Conservation (phyloP, 2,113 vertebrate genomes). For the Atherinomorus stipes region DNA sequence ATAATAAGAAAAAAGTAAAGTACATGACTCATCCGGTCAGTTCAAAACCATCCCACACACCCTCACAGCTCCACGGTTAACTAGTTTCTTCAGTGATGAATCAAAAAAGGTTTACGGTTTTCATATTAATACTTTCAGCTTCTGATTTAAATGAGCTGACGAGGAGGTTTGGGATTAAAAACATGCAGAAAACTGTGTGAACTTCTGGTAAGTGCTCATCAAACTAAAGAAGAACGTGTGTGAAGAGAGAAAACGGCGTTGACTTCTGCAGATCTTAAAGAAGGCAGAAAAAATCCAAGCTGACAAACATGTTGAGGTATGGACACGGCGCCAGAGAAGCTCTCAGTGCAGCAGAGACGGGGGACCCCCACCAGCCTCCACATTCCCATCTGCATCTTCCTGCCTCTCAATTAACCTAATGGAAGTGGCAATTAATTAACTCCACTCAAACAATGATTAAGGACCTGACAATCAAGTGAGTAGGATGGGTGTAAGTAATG, state of each 20-base stretch:
- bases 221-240: not conserved
- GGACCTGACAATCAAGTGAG: slow-evolving; percentile 66
- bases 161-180: not conserved
- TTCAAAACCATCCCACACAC: slow-evolving; percentile 42
- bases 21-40: slow-evolving; percentile 44
- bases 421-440: slow-evolving; percentile 77
- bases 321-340: slow-evolving; percentile 8
- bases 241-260: not conserved
- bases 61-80: not conserved
- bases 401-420: slow-evolving; percentile 78
- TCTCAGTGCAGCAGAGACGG: slow-evolving; percentile 4
- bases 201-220: not conserved
- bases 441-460: slow-evolving; percentile 68
- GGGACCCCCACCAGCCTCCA: slow-evolving; percentile 1
- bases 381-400: slow-evolving; percentile 44
- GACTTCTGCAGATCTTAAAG: not conserved
- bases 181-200: not conserved
- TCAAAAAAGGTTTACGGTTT: not conserved
- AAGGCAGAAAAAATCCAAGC: not conserved
- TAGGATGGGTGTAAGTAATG: slow-evolving; percentile 42
- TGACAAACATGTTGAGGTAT: not conserved
- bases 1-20: slow-evolving; percentile 20
- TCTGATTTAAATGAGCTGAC: not conserved
- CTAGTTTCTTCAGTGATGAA: slow-evolving; percentile 22
- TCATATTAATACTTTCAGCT: not conserved